These are phyloP conservation scores for Hypothenemus hampei DNA, from an alignment of 1,140 invertebrate species.

Conservation along the genomic window DNA sequence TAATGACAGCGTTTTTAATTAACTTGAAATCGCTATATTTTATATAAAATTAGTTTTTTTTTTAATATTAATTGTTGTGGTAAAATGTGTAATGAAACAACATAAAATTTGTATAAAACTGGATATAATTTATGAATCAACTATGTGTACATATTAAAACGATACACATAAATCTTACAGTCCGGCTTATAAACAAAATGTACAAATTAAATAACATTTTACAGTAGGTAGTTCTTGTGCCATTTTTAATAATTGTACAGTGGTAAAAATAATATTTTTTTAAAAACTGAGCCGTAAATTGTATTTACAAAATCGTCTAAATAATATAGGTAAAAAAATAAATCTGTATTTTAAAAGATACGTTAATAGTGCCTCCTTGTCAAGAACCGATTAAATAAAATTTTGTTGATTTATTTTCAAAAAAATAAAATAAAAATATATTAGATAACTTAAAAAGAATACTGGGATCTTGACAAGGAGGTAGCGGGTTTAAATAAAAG, in stretches of 20 bases:
- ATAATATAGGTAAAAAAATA: slow-evolving; percentile 28
- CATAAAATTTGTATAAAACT: slow-evolving; percentile 38
- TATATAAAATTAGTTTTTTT: no score
- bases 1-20: no score
- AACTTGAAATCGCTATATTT: no score
- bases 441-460: slow-evolving; percentile 12
- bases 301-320: slow-evolving; percentile 27
- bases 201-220: slow-evolving; percentile 39
- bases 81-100: slow-evolving; percentile 15
- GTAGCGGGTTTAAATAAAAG: not conserved
- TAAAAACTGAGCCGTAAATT: slow-evolving; percentile 28
- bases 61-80: no score
- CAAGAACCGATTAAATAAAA: slow-evolving; percentile 21
- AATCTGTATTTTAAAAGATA: slow-evolving; percentile 19
- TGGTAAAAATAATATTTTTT: slow-evolving; percentile 26
- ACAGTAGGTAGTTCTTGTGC: slow-evolving; percentile 34
- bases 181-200: slow-evolving; percentile 39
- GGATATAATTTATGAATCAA: slow-evolving; percentile 43
- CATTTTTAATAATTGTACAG: slow-evolving; percentile 33
- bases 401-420: no score
- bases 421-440: slow-evolving; percentile 10
- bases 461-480: slow-evolving; percentile 15
- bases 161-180: slow-evolving; percentile 42
- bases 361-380: slow-evolving; percentile 8
- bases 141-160: slow-evolving; percentile 42